These are phyloP conservation scores for Diplodus sargus DNA, from an alignment of 2,797 vertebrate genomes.

Conservation along the genomic window DNA sequence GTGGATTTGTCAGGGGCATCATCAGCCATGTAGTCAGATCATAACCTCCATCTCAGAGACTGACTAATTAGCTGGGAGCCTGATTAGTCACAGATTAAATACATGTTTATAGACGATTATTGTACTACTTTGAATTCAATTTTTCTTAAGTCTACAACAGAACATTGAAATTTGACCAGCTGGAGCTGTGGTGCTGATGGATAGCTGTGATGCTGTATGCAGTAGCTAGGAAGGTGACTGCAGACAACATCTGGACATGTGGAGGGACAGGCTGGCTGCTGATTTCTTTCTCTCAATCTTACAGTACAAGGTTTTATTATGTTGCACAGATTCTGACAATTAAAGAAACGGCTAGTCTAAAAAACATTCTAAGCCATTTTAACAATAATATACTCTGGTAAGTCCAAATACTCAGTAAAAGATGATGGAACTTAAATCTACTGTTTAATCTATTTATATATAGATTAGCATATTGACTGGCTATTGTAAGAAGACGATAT, in stretches of 20 bases:
- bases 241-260: slow-evolving; percentile 40
- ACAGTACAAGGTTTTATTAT: slow-evolving; percentile 1
- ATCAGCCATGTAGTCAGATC: slow-evolving; percentile 35
- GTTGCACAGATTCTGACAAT: background rate
- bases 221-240: slow-evolving; percentile 13
- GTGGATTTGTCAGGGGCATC: slow-evolving; percentile 39
- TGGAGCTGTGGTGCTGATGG: slow-evolving; percentile 21
- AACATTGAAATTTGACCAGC: background rate
- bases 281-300: background rate
- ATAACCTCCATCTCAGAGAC: slow-evolving; percentile 38
- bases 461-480: background rate
- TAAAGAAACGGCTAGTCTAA: background rate
- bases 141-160: background rate
- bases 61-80: slow-evolving; percentile 34
- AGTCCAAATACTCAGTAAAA: background rate
- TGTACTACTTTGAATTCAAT: background rate
- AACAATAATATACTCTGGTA: background rate
- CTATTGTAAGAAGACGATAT: background rate
- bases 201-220: slow-evolving; percentile 15
- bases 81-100: slow-evolving; percentile 28
- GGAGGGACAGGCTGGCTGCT: slow-evolving; percentile 22
- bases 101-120: background rate
- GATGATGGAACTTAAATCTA: background rate
- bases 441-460: too few species aligned
- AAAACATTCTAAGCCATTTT: background rate